phyloP scores from a whole-genome alignment of 2,113 vertebrate species.

The Pardalotus punctatus region DNA sequence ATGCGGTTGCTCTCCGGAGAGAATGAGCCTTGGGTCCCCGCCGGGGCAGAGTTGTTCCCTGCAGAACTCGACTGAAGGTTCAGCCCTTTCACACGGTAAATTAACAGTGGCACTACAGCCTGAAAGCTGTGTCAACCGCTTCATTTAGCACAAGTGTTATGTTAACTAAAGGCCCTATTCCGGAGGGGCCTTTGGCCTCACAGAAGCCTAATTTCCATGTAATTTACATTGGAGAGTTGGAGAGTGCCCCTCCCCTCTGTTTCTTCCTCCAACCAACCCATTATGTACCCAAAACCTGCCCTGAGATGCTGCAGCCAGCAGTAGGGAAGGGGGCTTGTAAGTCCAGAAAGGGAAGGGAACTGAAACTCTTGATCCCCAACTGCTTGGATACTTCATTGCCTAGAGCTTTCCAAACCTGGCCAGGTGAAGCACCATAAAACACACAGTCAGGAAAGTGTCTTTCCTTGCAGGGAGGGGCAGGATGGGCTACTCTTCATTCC shows the following conservation, averaged over 20 bases:
- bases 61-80: background rate
- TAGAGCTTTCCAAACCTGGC: background rate
- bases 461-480: background rate
- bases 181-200: constrained; percentile 48
- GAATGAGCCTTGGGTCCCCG: background rate
- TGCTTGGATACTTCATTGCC: background rate
- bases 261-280: background rate
- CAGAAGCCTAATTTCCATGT: constrained; percentile 59
- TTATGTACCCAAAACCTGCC: background rate
- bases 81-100: constrained; percentile 55
- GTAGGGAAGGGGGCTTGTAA: background rate
- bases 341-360: background rate
- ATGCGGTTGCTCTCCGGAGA: background rate
- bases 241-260: background rate
- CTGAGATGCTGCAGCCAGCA: background rate
- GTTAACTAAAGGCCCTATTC: constrained; percentile 60
- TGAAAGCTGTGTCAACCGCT: constrained; percentile 64
- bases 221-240: constrained; percentile 54
- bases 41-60: background rate
- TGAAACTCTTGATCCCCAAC: background rate
- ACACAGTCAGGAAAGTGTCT: background rate
- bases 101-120: constrained; percentile 41
- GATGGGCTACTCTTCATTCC: background rate
- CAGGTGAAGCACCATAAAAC: background rate
- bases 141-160: constrained; percentile 71